phyloP scores from a whole-genome alignment of 2,888 invertebrate genomes.

The Cephus spinipes region DNA sequence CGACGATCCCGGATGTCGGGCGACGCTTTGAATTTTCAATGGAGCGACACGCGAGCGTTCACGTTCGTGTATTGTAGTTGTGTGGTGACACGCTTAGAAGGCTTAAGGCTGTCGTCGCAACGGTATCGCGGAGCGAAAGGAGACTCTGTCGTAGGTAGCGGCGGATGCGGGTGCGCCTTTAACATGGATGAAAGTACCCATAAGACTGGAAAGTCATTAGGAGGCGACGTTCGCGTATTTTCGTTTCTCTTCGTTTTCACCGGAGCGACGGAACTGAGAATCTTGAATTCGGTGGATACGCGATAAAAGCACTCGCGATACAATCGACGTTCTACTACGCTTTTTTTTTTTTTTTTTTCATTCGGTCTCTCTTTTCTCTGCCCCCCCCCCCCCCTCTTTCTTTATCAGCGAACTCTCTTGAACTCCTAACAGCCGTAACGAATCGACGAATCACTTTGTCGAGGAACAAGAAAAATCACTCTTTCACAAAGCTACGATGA shows the following conservation, averaged over 20 bases:
- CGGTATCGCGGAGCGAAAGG: background rate
- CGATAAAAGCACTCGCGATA: no score
- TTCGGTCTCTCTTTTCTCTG: background rate
- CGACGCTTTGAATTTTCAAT: background rate
- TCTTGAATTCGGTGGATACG: background rate
- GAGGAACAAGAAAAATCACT: no score
- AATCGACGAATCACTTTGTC: no score
- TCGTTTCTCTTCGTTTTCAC: background rate
- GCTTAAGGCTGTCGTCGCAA: background rate
- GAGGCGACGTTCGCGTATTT: conserved; percentile 18
- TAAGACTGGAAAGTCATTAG: conserved; percentile 26
- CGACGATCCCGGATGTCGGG: background rate
- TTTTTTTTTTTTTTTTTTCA: background rate
- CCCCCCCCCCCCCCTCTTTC: background rate
- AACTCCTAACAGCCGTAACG: no score
- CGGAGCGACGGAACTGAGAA: no score
- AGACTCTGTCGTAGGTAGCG: conserved; percentile 2
- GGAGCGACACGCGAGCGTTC: background rate
- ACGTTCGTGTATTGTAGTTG: background rate
- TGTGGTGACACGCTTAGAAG: background rate
- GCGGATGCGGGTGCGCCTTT: conserved; percentile 35
- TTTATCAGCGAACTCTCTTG: no score
- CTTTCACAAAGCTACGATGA: no score
- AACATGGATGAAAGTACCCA: conserved; percentile 32
- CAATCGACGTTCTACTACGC: background rate